Evolutionary conservation across 64 coral and sea anemone species (phyloP), one percentile per base, ranked within the genome.

Genomic region (Porites australiensis): DNA sequence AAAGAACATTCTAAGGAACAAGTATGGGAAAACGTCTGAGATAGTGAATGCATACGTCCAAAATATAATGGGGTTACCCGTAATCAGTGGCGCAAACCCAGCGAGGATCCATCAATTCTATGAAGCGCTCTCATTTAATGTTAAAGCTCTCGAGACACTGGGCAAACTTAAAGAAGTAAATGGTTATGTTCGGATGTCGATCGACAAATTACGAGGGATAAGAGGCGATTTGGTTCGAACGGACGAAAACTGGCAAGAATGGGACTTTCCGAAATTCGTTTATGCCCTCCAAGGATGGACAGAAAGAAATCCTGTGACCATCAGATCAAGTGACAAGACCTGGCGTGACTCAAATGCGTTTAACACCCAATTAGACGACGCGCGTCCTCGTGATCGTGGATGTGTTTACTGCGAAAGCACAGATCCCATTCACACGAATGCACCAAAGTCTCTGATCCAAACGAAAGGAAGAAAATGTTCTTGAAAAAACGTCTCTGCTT

Each of bases 221-320:
- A 89, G 92, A 55, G 92, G 77, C 5, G 86, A 89, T 43, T 21
- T 94, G 0, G 77, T 94, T 0, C 45, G 86, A 57, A 44, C 88
- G 62, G 92, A 94, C 46, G 70, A 89, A 8, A 46, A 84, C 21
- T 89, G 79, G 92, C 78, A 89, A 53, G 86, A 89, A 15, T 94
- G 87, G 86, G 82, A 70, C 11, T 90, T 95, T 62, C 83, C 64
- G 2, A 22, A 90, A 5, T 23, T 90, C 14, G 72, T 87, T 23
- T 80, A 95, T 22, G 80, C 88, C 44, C 59, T 95, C 6, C 61
- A 64, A 13, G 77, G 77, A 50, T 90, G 88, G 93, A 79, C 80
- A 61, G 82, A 90, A 20, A 54, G 82, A 69, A 95, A 95, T 54
- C 93, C 74, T 79, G 18, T 79, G 11, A 14, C 16, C 16, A 20